Percentiles rank a stretch among this genome's conserved stretches.
These are phyloP conservation scores for Drosophila navojoa DNA, from an alignment of 1,140 invertebrate species.

Conservation along the genomic window DNA sequence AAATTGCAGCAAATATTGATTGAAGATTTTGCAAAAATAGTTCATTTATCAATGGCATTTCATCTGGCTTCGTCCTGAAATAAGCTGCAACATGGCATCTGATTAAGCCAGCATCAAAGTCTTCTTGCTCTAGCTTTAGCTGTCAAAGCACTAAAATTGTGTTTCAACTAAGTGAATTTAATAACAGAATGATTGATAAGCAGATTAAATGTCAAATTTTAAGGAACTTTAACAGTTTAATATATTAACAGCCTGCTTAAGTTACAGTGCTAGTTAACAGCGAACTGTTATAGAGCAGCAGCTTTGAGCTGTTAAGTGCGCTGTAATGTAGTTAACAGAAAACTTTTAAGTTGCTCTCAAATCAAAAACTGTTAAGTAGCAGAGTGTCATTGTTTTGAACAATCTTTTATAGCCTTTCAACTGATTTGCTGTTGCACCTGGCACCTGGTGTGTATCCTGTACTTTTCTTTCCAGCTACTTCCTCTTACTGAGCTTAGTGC, in stretches of 20 bases:
- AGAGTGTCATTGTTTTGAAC: background rate
- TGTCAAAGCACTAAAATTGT: background rate
- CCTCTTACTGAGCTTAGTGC: background rate
- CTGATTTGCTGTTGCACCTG: background rate
- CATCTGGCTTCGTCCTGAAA: background rate
- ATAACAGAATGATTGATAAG: background rate
- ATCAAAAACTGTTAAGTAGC: no score
- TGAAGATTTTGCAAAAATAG: slow-evolving; percentile 12
- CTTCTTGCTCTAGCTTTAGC: background rate
- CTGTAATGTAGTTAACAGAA: background rate
- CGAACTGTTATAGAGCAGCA: background rate
- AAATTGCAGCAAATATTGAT: slow-evolving; percentile 11
- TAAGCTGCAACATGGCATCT: slow-evolving; percentile 7
- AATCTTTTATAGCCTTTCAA: no score
- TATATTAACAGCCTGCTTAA: no score
- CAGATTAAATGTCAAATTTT: background rate
- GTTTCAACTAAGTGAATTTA: background rate
- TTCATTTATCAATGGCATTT: slow-evolving; percentile 18
- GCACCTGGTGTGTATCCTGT: background rate
- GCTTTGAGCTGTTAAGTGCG: background rate
- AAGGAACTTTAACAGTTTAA: no score
- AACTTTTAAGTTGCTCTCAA: background rate
- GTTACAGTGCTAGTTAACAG: background rate
- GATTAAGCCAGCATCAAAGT: slow-evolving; percentile 7
- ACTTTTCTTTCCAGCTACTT: background rate